phyloP scores from a whole-genome alignment of 2,888 invertebrate species.

The Hypena proboscidalis region DNA sequence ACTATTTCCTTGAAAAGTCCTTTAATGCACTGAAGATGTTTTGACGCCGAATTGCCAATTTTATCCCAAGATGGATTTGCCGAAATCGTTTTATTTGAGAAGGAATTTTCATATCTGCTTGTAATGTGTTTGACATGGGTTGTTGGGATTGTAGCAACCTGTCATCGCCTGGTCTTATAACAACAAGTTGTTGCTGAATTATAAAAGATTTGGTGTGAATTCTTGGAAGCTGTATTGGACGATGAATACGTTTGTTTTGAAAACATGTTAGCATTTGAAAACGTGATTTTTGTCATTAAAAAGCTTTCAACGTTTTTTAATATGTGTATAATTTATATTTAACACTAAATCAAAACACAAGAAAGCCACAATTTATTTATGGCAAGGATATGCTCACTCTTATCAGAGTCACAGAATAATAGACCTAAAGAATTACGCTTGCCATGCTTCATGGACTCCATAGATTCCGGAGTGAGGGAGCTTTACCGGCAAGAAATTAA shows the following conservation, averaged over 20 bases:
- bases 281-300: no score
- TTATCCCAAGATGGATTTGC: conserved; percentile 7
- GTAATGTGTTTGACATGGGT: background rate
- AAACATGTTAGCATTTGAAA: background rate
- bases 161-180: background rate
- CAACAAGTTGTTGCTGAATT: conserved; percentile 6
- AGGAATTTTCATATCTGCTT: background rate
- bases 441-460: no score
- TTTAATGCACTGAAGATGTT: conserved; percentile 24
- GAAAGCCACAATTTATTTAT: no score
- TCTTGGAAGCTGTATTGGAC: background rate
- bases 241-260: background rate
- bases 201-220: background rate
- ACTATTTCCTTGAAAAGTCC: conserved; percentile 61
- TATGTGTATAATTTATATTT: no score
- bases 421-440: no score
- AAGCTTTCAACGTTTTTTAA: no score
- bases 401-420: no score
- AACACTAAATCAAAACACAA: no score
- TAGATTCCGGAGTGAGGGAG: no score
- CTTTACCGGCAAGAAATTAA: no score
- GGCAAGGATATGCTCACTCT: no score
- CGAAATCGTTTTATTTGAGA: background rate
- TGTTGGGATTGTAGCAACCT: background rate
- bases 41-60: conserved; percentile 7